Evolutionary conservation across 2,888 invertebrate species (phyloP).

Genomic region (Plagodis dolabraria): DNA sequence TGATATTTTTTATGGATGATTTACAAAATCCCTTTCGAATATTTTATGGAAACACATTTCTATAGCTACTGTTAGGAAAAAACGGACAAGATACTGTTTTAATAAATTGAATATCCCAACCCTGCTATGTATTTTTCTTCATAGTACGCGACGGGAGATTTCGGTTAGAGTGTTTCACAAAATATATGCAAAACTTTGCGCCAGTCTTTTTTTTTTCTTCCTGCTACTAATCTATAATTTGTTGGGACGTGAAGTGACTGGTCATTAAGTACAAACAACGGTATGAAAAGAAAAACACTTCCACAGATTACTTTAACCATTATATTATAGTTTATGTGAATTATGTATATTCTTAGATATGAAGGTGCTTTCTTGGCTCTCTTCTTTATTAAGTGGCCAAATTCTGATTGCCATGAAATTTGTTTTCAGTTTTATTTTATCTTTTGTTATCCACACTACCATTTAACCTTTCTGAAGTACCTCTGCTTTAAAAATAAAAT

Average conservation of each 20-base stretch:
- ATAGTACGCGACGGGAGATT: slow-evolving; percentile 1
- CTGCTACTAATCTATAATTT: slow-evolving; percentile 12
- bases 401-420: slow-evolving; percentile 24
- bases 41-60: slow-evolving; percentile 25
- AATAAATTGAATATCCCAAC: slow-evolving; percentile 26
- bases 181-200: slow-evolving; percentile 3
- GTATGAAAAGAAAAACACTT: slow-evolving; percentile 28
- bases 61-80: slow-evolving; percentile 14
- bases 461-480: neutral
- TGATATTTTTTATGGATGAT: slow-evolving; percentile 24
- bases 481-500: too few species aligned
- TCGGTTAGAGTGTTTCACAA: slow-evolving; percentile 12
- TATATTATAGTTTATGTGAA: neutral
- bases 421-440: slow-evolving; percentile 18
- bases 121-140: slow-evolving; percentile 3
- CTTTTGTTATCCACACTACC: slow-evolving; percentile 6
- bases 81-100: slow-evolving; percentile 21
- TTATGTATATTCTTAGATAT: slow-evolving; percentile 21
- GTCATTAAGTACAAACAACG: slow-evolving; percentile 33
- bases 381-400: slow-evolving; percentile 26
- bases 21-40: slow-evolving; percentile 25
- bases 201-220: too few species aligned
- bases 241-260: slow-evolving; percentile 12
- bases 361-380: slow-evolving; percentile 32
- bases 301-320: slow-evolving; percentile 27